phyloP scores from a whole-genome alignment of 2,888 invertebrate genomes.

The Catocala nupta region DNA sequence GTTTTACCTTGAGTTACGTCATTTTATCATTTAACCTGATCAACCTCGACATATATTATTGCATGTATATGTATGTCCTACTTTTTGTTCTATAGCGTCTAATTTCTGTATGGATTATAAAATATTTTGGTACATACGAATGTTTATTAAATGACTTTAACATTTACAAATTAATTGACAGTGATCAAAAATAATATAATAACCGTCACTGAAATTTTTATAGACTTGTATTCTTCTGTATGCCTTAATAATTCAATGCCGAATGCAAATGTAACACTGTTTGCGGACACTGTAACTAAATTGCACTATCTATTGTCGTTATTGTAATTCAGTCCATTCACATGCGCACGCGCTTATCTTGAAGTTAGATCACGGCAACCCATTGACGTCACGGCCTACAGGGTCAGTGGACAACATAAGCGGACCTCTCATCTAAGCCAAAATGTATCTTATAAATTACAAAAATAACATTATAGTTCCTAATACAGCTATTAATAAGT shows the following conservation, averaged over 20 bases:
- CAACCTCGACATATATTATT: conserved; percentile 2
- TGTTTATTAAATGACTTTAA: too few relatives aligned
- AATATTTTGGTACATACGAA: too few relatives aligned
- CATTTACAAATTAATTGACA: too few relatives aligned
- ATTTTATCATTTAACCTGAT: conserved; percentile 15
- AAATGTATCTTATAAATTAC: conserved; percentile 4
- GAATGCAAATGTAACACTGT: background rate
- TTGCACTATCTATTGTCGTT: background rate
- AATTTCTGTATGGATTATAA: background rate
- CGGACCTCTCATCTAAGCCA: conserved; percentile 23
- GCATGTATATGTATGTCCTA: background rate
- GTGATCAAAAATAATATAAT: too few relatives aligned
- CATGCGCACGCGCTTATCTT: conserved; percentile 47
- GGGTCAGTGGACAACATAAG: conserved; percentile 54
- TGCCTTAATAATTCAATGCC: too few relatives aligned
- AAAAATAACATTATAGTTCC: background rate
- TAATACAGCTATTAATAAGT: background rate
- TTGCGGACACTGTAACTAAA: too few relatives aligned
- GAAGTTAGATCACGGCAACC: conserved; percentile 52
- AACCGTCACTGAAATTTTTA: too few relatives aligned
- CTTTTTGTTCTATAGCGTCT: conserved; percentile 25
- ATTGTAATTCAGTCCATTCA: conserved; percentile 31
- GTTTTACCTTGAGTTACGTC: conserved; percentile 10
- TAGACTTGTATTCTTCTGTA: too few relatives aligned
- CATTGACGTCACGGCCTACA: conserved; percentile 68